phyloP scores from a whole-genome alignment of 2,113 vertebrate species.

The Mustela lutreola region DNA sequence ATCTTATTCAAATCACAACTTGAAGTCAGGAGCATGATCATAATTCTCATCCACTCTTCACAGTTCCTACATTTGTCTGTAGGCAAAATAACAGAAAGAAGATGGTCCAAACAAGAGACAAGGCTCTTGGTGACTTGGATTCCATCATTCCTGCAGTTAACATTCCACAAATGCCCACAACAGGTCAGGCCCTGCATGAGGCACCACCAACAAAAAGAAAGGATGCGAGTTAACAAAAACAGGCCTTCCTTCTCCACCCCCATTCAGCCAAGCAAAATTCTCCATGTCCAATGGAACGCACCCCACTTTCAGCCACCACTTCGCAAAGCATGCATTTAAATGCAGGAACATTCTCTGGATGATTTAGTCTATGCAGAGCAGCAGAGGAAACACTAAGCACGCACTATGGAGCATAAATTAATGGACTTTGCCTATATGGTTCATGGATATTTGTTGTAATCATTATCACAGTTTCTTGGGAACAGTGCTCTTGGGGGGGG shows the following conservation, averaged over 20 bases:
- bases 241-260: neutral
- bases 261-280: neutral
- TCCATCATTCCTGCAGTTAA: neutral
- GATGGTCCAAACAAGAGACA: neutral
- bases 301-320: neutral
- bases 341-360: neutral
- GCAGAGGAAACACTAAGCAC: neutral
- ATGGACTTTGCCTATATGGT: neutral
- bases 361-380: neutral
- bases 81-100: neutral
- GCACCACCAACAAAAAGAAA: neutral
- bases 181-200: neutral
- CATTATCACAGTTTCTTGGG: neutral
- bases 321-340: neutral
- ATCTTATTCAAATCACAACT: neutral
- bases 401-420: neutral
- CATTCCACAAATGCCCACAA: neutral
- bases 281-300: neutral
- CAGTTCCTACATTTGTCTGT: neutral
- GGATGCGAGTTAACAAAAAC: neutral
- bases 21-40: neutral
- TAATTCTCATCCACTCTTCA: neutral
- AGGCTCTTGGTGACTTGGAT: neutral
- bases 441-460: neutral
- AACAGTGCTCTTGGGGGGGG: neutral